Evolutionary conservation across 2,888 invertebrate genomes (phyloP).

Genomic region (Scaptomyza polygonia): DNA sequence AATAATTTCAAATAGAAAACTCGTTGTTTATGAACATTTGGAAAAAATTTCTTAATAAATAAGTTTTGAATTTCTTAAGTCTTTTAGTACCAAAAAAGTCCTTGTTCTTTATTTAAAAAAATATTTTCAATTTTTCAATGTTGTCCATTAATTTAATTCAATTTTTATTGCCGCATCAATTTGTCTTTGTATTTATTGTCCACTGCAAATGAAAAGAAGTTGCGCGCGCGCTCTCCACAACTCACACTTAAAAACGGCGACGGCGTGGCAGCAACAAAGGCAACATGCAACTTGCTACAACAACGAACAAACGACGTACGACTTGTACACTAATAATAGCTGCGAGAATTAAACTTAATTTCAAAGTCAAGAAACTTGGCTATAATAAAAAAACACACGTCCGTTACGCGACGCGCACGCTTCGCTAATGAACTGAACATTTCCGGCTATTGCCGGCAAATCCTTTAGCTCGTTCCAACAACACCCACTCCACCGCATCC

Average conservation of each 20-base stretch:
- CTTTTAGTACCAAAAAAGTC: no score
- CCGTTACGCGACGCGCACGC: conserved; percentile 81
- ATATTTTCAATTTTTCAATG: no score
- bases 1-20: no score
- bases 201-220: conserved; percentile 42
- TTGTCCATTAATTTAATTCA: no score
- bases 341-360: conserved; percentile 1
- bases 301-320: conserved; percentile 8
- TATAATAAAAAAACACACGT: conserved; percentile 54
- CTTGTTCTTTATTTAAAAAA: no score
- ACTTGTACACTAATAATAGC: conserved; percentile 6
- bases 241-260: conserved; percentile 56
- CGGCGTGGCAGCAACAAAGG: conserved; percentile 56
- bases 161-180: not conserved
- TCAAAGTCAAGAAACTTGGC: conserved; percentile 1
- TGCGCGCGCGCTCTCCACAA: conserved; percentile 77
- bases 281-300: conserved; percentile 18
- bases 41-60: no score
- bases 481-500: not conserved
- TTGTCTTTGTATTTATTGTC: not conserved
- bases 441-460: conserved; percentile 75
- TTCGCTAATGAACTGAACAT: conserved; percentile 82
- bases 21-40: no score
- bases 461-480: conserved; percentile 57
- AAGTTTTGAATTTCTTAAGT: no score